Percentiles rank a stretch among this genome's conserved stretches.
These are phyloP conservation scores for Raja brachyura DNA, from an alignment of 2,113 vertebrate genomes.

Conservation along the genomic window DNA sequence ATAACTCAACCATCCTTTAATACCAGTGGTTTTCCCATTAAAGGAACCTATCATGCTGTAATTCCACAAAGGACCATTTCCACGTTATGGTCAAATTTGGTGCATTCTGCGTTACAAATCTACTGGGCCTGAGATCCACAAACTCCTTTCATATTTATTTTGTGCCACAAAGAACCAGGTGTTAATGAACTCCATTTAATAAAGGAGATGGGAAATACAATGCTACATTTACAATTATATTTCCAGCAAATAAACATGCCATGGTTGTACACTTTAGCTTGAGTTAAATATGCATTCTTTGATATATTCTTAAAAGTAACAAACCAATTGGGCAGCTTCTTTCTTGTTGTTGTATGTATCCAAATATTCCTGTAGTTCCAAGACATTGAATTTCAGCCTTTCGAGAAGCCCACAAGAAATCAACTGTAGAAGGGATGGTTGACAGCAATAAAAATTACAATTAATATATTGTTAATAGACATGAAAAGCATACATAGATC, in stretches of 20 bases:
- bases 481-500: not conserved
- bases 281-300: conserved; percentile 13
- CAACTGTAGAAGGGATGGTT: conserved; percentile 62
- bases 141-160: not conserved
- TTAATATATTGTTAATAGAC: not conserved
- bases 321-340: conserved; percentile 84
- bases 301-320: not conserved
- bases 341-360: conserved; percentile 92
- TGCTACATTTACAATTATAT: not conserved
- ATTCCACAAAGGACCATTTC: not conserved
- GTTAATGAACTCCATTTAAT: not conserved
- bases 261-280: not conserved
- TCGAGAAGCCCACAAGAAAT: conserved; percentile 94
- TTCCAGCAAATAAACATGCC: not conserved
- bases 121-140: not conserved
- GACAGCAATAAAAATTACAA: not conserved
- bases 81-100: not conserved
- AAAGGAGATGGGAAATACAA: not conserved
- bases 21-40: not conserved
- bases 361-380: conserved; percentile 95
- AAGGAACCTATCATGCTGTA: not conserved
- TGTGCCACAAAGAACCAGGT: not conserved
- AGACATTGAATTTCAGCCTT: conserved; percentile 94
- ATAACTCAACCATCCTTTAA: too few species aligned
- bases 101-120: not conserved